Evolutionary conservation across 2,113 vertebrate genomes (phyloP), one percentile per base, ranked within the genome.

Genomic region (Malurus melanocephalus): DNA sequence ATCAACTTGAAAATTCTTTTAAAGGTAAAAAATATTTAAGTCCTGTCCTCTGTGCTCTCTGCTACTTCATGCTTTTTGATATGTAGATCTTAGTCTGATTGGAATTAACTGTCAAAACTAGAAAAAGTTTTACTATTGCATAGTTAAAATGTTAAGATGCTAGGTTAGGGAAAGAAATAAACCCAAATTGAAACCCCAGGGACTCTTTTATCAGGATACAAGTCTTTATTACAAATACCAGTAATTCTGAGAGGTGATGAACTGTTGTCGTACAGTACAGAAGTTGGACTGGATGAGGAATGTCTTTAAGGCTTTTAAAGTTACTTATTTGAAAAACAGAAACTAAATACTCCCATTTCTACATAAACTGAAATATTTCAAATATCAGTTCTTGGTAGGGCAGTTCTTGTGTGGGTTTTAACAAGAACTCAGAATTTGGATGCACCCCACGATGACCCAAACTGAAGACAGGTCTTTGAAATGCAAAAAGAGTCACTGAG

Each of bases 371-470:
- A 16, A 49, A 4, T 43, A 74, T 55, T 77, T 56, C 14, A 49
- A 49, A 55, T 38, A 72, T 0, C 1, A 6, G 6, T 56, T 73
- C 21, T 55, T 56, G 53, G 13, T 18, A 24, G 59, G 38, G 13
- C 24, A 18, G 24, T 60, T 86, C 32, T 27, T 40, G 6, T 57
- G 40, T 53, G 42, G 13, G 30, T 43, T 83, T 75, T 80, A 85
- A 64, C 1, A 3, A 52, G 20, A 46, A 38, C 43, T 62, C 61
- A 22, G n/a, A 62, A 16, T 9, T 65, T 69, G 74, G 33, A 62
- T 64, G 19, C 1, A 1, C 17, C 27, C 1, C 38, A 38, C 38
- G 0, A 10, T 62, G 32, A 51, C n/a, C 53, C 5, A 2, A 55
- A 51, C n/a, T 72, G 61, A 81, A 57, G 32, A 53, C 26, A 16